Evolutionary conservation across 2,797 vertebrate species (phyloP), one percentile per base, ranked within the genome.

Genomic region (Morus bassanus): DNA sequence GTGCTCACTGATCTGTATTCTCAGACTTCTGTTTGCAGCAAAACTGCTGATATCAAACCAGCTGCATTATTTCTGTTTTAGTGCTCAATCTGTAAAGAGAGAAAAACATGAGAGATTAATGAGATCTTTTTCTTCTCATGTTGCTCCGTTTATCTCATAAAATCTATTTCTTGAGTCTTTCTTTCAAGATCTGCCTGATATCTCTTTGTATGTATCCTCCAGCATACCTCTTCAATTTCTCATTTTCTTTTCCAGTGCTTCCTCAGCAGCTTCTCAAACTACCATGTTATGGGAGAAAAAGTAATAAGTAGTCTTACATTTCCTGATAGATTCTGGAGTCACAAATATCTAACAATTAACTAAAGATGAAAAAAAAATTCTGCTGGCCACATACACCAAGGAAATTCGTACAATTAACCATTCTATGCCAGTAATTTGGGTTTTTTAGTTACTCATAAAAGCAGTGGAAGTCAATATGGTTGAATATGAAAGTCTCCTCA

Each of bases 291-390:
- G 57, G 35, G 84, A 95, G 84, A 95, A 94, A 96, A 94, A 25
- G 57, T 97, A 97, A 97, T 97, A 97, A 97, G 96, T 97, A 97
- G 82, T 64, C 68, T 97, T 85, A 95, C 81, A 83, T 91, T 97
- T 97, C 70, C 72, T 93, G 91, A 87, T 81, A 85, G 79, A 92
- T 89, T 95, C 61, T 68, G 57, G 57, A 96, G 50, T 94, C 77
- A 92, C 53, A 91, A 95, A 86, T 87, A 91, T 65, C 75, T 94
- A 95, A 90, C 54, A 82, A 94, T 27, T 41, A 59, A 81, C 27
- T 96, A 88, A 61, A 91, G 22, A 64, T 30, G 8, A n/a, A 70
- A 80, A 75, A 60, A 76, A 25, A 41, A 18, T 9, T 79, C 57
- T 65, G 5, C 37, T 69, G 46, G 33, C 18, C 45, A 75, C 13